phyloP scores from a whole-genome alignment of 2,888 invertebrate species.

The Pyralis farinalis region DNA sequence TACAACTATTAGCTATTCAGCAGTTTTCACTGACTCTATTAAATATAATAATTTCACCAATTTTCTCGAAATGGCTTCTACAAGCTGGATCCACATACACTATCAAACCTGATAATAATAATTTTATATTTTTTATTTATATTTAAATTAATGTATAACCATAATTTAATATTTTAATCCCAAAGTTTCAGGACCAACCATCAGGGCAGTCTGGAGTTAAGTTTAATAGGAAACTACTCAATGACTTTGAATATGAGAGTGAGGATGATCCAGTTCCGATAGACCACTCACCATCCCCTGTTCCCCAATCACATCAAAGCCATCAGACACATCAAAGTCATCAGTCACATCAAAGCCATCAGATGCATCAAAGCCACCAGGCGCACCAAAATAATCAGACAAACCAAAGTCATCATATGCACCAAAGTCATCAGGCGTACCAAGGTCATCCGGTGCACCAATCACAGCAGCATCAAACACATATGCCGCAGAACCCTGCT shows the following conservation, averaged over 20 bases:
- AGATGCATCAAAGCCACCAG: conserved; percentile 9
- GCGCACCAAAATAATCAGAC: conserved; percentile 5
- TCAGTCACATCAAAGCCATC: conserved; percentile 16
- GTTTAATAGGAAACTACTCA: conserved; percentile 90
- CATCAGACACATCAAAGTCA: conserved; percentile 7
- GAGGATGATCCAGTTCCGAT: conserved; percentile 88
- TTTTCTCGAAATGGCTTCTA: too few species aligned
- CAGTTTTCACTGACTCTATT: too few species aligned
- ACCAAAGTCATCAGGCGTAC: conserved; percentile 5
- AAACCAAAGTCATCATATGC: conserved; percentile 1
- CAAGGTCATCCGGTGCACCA: conserved; percentile 7
- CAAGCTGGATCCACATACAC: too few species aligned
- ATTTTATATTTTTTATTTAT: too few species aligned
- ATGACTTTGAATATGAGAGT: conserved; percentile 94
- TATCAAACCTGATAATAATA: too few species aligned
- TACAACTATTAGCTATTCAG: too few species aligned
- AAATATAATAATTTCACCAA: too few species aligned
- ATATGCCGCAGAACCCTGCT: conserved; percentile 36
- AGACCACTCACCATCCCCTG: conserved; percentile 29
- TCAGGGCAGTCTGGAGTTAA: conserved; percentile 77
- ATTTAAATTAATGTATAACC: too few species aligned
- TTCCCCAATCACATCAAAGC: conserved; percentile 21
- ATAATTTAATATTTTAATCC: too few species aligned
- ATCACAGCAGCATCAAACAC: conserved; percentile 15
- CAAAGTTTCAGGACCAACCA: conserved; percentile 63